Percentiles rank a stretch among this genome's conserved stretches.
phyloP scores from a whole-genome alignment of 2,888 invertebrate genomes.

The Endotricha flammealis region DNA sequence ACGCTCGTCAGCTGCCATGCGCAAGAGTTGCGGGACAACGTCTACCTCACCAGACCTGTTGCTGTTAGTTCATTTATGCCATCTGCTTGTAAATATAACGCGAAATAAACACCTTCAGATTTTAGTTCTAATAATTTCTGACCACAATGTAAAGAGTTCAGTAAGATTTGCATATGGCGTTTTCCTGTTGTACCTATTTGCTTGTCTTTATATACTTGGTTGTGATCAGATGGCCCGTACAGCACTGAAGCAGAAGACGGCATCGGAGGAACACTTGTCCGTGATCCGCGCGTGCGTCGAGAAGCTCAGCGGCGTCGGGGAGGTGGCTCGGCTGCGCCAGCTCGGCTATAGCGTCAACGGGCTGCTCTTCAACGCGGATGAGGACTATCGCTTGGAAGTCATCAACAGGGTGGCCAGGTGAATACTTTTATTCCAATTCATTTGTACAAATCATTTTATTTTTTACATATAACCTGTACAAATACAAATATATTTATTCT shows the following conservation, averaged over 20 bases:
- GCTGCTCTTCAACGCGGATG: constrained; percentile 51
- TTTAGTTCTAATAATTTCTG: too few relatives aligned
- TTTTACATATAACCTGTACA: too few relatives aligned
- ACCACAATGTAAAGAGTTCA: too few relatives aligned
- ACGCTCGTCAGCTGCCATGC: constrained; percentile 42
- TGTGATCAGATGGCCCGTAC: constrained; percentile 56
- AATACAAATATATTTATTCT: too few relatives aligned
- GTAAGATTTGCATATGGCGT: too few relatives aligned
- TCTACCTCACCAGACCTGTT: constrained; percentile 44
- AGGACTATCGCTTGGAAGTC: constrained; percentile 51
- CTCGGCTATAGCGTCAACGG: constrained; percentile 49
- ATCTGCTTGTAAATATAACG: too few relatives aligned
- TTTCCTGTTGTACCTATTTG: too few relatives aligned
- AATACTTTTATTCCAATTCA: background rate
- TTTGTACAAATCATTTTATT: too few relatives aligned
- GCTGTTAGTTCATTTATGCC: too few relatives aligned
- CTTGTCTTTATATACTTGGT: too few relatives aligned
- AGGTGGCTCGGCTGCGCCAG: constrained; percentile 39
- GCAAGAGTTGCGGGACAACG: constrained; percentile 41
- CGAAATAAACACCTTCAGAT: too few relatives aligned
- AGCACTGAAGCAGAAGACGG: constrained; percentile 35
- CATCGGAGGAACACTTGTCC: constrained; percentile 41
- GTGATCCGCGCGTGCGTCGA: constrained; percentile 45
- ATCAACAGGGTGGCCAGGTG: constrained; percentile 55
- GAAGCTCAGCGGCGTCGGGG: constrained; percentile 49